Evolutionary conservation across 1,140 invertebrate species (phyloP), one percentile per base, ranked within the genome.

Genomic region (Caenorhabditis remanei): DNA sequence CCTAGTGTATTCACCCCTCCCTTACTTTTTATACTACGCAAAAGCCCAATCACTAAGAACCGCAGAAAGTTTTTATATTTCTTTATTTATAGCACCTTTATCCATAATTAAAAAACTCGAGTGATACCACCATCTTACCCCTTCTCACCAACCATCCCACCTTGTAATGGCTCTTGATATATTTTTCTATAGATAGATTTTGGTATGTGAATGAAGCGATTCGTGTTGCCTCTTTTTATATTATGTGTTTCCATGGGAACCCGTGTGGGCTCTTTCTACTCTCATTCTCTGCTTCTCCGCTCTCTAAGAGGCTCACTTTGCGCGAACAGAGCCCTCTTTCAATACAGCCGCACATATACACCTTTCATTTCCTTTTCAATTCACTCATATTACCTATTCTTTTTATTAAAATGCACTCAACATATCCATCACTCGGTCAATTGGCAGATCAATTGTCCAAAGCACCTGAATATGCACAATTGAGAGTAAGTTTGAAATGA

Each of bases 161-260:
- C 43, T 21, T 46, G 43, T 71, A 48, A 50, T 48, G 32, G 32
- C 32, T 71, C 24, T 32, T 50, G 19, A 50, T 50, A 79, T 79
- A 79, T 79, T 79, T n/a, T 24, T 63, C 61, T 24, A 63, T 63
- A 63, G 61, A 63, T 21, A 50, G 71, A 50, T 79, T 79, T 79
- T 50, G 71, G 46, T 79, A 79, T 79, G 71, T 79, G 71, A 79
- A 79, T 79, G 71, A 79, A 79, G 46, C 71, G 21, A 79, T 79
- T 79, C 71, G 71, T 79, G 71, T 79, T 50, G 46, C 1, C 7
- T 50, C 40, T 43, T 7, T 40, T 32, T 11, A n/a, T 19, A 58
- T 67, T 43, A 4, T 67, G 8, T 24, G n/a, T 67, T 43, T 71
- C 65, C 41, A 71, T 43, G 41, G 65, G 3, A 4, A 58, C 56